Evolutionary conservation across 2,888 invertebrate species (phyloP).

Genomic region (Syrphus vitripennis): DNA sequence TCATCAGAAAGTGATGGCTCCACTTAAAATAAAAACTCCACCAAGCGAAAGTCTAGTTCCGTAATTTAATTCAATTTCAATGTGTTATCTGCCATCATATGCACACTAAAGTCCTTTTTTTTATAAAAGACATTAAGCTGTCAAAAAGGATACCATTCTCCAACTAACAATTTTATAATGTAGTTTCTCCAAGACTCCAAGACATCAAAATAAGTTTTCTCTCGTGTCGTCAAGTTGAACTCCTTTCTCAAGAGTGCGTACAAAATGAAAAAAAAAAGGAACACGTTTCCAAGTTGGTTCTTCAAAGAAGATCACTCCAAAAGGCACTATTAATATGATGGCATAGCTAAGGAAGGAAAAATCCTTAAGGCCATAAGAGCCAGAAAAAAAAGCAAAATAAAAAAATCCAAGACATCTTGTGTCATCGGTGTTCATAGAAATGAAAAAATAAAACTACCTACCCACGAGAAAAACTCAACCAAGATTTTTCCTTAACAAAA

Average conservation of each 20-base stretch:
- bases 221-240: not conserved
- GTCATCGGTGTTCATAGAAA: not conserved
- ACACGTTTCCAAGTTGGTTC: not conserved
- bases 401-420: not conserved
- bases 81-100: constrained; percentile 52
- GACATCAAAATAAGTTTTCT: not conserved
- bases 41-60: constrained; percentile 22
- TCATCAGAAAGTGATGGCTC: not conserved
- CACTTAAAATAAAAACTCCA: not conserved
- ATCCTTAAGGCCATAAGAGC: not conserved
- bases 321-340: not conserved
- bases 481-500: not conserved
- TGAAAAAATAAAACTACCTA: not conserved
- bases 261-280: not conserved
- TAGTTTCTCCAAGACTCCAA: not conserved
- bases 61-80: constrained; percentile 32
- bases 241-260: not conserved
- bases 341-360: not conserved
- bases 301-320: not conserved
- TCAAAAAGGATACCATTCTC: not conserved
- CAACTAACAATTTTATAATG: not conserved
- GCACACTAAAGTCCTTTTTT: constrained; percentile 19
- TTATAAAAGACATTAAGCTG: not conserved
- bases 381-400: not conserved
- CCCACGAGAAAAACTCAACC: not conserved